Percentiles rank a stretch among this genome's conserved stretches.
phyloP scores from a whole-genome alignment of 2,888 invertebrate species.

The Xestobium rufovillosum region DNA sequence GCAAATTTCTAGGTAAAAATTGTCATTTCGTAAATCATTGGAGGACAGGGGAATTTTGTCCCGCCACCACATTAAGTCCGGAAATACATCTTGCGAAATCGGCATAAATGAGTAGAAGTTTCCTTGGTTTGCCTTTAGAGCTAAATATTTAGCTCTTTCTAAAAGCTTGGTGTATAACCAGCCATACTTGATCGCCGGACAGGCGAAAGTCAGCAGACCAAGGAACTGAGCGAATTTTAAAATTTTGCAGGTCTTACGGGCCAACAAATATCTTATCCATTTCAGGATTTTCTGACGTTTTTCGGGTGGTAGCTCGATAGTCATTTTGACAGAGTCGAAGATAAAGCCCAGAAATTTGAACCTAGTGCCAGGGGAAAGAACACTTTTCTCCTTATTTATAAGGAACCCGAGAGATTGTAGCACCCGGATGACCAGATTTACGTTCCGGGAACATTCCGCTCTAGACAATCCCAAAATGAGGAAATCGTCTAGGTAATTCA shows the following conservation, averaged over 20 bases:
- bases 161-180: slow-evolving; percentile 8
- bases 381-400: background rate
- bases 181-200: slow-evolving; percentile 12
- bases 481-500: slow-evolving; percentile 14
- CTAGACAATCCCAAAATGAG: slow-evolving; percentile 8
- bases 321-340: slow-evolving; percentile 5
- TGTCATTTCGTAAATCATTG: slow-evolving; percentile 1
- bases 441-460: slow-evolving; percentile 8
- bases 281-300: background rate
- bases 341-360: slow-evolving; percentile 3
- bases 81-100: background rate
- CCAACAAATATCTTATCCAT: slow-evolving; percentile 1
- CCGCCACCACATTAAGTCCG: slow-evolving; percentile 10
- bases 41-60: background rate
- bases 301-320: slow-evolving; percentile 2
- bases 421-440: background rate
- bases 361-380: background rate
- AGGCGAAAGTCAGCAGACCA: slow-evolving; percentile 6
- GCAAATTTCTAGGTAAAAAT: slow-evolving; percentile 6
- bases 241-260: slow-evolving; percentile 7
- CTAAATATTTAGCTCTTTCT: slow-evolving; percentile 4
- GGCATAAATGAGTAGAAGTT: slow-evolving; percentile 6
- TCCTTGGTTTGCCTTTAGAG: background rate
- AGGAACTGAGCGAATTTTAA: slow-evolving; percentile 3
- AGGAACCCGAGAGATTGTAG: no score